A percentile compares a stretch with the other conserved stretches of the same genome.
Conservation (phyloP, 2,888 invertebrate species). For the Phasia obesa region DNA sequence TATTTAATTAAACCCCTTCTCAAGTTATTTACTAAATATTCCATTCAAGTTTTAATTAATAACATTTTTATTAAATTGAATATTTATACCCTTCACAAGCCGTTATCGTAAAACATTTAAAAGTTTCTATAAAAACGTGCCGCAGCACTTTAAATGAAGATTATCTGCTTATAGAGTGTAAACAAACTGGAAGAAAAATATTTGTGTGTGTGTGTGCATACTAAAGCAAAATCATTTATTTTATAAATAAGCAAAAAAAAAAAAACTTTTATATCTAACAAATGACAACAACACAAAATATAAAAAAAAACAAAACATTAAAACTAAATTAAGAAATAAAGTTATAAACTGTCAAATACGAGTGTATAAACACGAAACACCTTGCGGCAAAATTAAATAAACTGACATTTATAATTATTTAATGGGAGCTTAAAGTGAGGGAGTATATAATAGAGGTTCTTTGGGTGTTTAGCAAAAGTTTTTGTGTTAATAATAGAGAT, state of each 20-base stretch:
- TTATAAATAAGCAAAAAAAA: constrained; percentile 11
- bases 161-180: constrained; percentile 63
- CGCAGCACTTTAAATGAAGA: constrained; percentile 55
- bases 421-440: neutral
- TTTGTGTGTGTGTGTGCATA: too few relatives aligned
- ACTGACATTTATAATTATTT: constrained; percentile 30
- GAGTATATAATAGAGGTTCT: neutral
- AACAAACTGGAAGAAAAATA: constrained; percentile 10
- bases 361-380: neutral
- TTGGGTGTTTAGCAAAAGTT: neutral
- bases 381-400: neutral
- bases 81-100: neutral
- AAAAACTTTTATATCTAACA: constrained; percentile 42
- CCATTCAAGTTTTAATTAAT: too few relatives aligned
- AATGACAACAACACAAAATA: constrained; percentile 33
- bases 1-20: neutral
- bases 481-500: too few relatives aligned
- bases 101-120: neutral
- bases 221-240: constrained; percentile 40
- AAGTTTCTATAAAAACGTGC: constrained; percentile 56
- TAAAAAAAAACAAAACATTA: constrained; percentile 3
- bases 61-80: too few relatives aligned
- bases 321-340: constrained; percentile 19
- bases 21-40: neutral
- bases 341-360: constrained; percentile 4